Evolutionary conservation across 2,888 invertebrate species (phyloP), one percentile per base, ranked within the genome.

Genomic region (Noctua janthe): DNA sequence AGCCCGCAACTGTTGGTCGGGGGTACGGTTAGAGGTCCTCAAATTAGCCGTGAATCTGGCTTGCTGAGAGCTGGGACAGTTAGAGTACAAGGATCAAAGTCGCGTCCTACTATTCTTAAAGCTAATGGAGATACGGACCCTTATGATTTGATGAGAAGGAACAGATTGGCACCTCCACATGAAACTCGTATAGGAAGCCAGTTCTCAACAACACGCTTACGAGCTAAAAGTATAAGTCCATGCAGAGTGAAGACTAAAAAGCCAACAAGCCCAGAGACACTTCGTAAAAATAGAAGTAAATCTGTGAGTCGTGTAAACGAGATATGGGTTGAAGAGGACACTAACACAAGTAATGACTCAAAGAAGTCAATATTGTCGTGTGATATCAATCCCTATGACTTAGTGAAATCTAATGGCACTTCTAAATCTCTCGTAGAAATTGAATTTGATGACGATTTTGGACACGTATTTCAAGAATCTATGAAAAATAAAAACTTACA

Each of bases 311-410:
- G 97, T 76, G 96, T 96, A 1, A 97, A 96, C 88, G 97, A 97
- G 88, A 89, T 96, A 78, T 97, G 97, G 95, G 94, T 96, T 81
- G 96, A 96, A 85, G 96, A 97, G 89, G 95, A 94, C 81, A 85
- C 89, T 56, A 90, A 80, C 64, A 94, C 90, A 78, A 86, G 90
- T 72, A 93, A 90, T 86, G 95, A 96, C 51, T 92, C 94, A 66
- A 97, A 98, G 70, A 98, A 97, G 87, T 98, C 98, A 35, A 99
- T 99, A 87, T 95, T 99, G 67, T 98, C 98, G 90, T 99, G 98
- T 95, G 98, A 98, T 93, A 98, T 99, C 66, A 99, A 98, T 94
- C 98, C 99, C 6, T 99, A 99, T 93, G 98, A 98, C 87, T 97
- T 99, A 92, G 98, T 98, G 90, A 98, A 98, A 93, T 96, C 96